A percentile compares a stretch with the other conserved stretches of the same genome.
These are phyloP conservation scores for Patella depressa DNA, from an alignment of 2,888 invertebrate genomes.

Conservation along the genomic window DNA sequence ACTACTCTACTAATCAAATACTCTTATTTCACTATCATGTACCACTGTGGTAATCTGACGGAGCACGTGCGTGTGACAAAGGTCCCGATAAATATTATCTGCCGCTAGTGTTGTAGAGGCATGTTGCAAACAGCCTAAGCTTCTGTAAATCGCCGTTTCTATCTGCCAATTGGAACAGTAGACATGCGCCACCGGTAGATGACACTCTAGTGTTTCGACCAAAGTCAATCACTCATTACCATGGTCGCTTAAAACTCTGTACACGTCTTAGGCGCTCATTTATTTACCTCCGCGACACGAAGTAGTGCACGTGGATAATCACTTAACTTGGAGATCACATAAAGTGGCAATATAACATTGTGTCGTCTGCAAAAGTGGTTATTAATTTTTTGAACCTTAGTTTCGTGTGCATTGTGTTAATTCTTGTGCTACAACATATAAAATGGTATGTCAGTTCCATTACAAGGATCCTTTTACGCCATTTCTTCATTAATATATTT, in stretches of 20 bases:
- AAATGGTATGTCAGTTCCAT: too few species aligned
- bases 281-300: slow-evolving; percentile 1
- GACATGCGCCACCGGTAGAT: slow-evolving; percentile 26
- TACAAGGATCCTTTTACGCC: too few species aligned
- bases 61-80: slow-evolving; percentile 28
- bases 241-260: not conserved
- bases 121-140: slow-evolving; percentile 34
- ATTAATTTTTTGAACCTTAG: too few species aligned
- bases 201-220: slow-evolving; percentile 29
- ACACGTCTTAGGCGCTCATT: not conserved
- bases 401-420: too few species aligned
- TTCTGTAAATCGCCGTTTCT: slow-evolving; percentile 26
- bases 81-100: slow-evolving; percentile 30
- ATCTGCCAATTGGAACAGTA: slow-evolving; percentile 10
- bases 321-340: too few species aligned
- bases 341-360: too few species aligned
- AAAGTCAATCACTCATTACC: slow-evolving; percentile 22
- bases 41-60: slow-evolving; percentile 16
- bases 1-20: slow-evolving; percentile 20
- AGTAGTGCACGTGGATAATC: not conserved
- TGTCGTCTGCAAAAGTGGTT: too few species aligned
- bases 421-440: too few species aligned
- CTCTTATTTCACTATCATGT: slow-evolving; percentile 19
- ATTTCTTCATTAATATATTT: too few species aligned
- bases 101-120: slow-evolving; percentile 22